A percentile compares a stretch with the other conserved stretches of the same genome.
Evolutionary conservation across 2,888 invertebrate genomes (phyloP).

Genomic region (Orthosia cruda): DNA sequence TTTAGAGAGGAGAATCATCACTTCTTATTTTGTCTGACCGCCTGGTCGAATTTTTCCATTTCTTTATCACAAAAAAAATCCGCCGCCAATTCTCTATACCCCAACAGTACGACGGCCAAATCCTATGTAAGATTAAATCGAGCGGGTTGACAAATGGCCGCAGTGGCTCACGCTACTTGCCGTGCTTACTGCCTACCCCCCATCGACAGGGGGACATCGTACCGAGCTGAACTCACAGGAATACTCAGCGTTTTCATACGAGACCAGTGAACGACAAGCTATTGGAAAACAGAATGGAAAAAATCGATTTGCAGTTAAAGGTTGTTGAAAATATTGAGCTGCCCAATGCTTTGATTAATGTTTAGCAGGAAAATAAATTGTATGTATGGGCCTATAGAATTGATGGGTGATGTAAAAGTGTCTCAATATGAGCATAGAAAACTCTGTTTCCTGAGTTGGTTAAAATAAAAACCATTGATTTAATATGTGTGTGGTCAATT

Average conservation of each 20-base stretch:
- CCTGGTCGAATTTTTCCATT: background rate
- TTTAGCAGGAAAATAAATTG: background rate
- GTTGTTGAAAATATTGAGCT: background rate
- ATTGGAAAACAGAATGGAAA: conserved; percentile 26
- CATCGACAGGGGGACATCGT: conserved; percentile 28
- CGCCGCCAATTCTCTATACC: conserved; percentile 53
- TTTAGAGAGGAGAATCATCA: no score
- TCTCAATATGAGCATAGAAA: background rate
- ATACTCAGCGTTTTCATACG: conserved; percentile 47
- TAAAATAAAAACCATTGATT: no score
- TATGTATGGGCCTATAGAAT: no score
- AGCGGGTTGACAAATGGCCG: conserved; percentile 72
- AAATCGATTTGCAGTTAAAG: conserved; percentile 35
- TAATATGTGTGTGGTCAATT: no score
- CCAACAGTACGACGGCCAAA: conserved; percentile 69
- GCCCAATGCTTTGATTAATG: background rate
- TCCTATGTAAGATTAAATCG: conserved; percentile 68
- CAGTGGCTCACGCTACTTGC: conserved; percentile 71
- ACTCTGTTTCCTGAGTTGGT: no score
- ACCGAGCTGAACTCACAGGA: conserved; percentile 16
- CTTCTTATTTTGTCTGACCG: no score
- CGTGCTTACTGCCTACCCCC: conserved; percentile 63
- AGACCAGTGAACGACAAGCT: conserved; percentile 21
- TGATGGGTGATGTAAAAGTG: no score
- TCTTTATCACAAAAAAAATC: background rate